phyloP scores from a whole-genome alignment of 2,888 invertebrate species.

The Gryllus longicercus region DNA sequence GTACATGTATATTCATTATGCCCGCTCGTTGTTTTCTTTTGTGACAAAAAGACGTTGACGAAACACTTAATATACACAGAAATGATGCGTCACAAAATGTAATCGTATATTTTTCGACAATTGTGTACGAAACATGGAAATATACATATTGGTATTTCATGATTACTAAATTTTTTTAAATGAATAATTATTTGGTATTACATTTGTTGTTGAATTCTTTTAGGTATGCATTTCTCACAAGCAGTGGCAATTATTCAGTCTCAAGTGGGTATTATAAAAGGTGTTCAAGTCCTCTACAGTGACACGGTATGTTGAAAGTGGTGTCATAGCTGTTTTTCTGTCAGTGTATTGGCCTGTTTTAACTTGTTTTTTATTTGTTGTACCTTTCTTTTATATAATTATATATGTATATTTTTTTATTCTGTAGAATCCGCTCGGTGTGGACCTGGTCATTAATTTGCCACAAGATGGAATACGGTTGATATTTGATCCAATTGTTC shows the following conservation, averaged over 20 bases:
- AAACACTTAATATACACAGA: neutral
- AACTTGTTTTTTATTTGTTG: slow-evolving; percentile 24
- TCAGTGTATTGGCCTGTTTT: slow-evolving; percentile 11
- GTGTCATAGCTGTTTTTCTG: slow-evolving; percentile 19
- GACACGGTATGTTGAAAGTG: slow-evolving; percentile 68
- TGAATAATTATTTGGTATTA: no score
- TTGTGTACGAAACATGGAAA: no score
- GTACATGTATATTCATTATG: no score
- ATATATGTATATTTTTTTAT: slow-evolving; percentile 28
- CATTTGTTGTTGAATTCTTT: neutral
- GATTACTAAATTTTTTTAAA: no score
- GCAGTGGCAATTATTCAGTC: slow-evolving; percentile 94
- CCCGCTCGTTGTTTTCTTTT: neutral
- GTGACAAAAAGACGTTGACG: neutral
- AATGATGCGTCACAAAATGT: neutral
- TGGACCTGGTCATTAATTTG: slow-evolving; percentile 94
- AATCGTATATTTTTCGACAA: neutral
- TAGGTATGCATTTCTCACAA: slow-evolving; percentile 98
- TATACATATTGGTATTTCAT: no score
- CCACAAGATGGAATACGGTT: slow-evolving; percentile 94
- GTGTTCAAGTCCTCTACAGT: slow-evolving; percentile 94
- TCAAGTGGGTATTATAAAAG: slow-evolving; percentile 91
- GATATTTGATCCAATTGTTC: slow-evolving; percentile 92
- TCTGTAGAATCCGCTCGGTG: slow-evolving; percentile 86
- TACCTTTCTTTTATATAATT: slow-evolving; percentile 30